phyloP scores from a whole-genome alignment of 2,113 vertebrate genomes.

The Lepidothrix coronata region DNA sequence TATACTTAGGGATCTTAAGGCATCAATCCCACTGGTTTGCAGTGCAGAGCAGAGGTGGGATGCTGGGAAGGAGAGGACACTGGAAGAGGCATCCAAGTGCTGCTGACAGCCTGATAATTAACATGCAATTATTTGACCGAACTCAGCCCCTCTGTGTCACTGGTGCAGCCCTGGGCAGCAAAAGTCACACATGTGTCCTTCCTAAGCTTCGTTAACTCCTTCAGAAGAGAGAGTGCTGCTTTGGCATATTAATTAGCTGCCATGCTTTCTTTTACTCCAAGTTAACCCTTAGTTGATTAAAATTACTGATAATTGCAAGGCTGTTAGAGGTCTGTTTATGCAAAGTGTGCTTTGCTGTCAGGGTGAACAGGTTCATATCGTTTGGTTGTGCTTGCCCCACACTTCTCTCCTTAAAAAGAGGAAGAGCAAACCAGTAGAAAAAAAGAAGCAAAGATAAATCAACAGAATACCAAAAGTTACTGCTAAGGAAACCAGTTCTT shows the following conservation, averaged over 20 bases:
- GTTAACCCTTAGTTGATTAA: slow-evolving; percentile 73
- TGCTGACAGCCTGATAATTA: slow-evolving; percentile 9
- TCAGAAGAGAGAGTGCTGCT: slow-evolving; percentile 60
- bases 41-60: not conserved
- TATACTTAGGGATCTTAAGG: too few species aligned
- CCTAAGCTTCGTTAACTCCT: slow-evolving; percentile 71
- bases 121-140: slow-evolving; percentile 12
- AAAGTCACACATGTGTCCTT: slow-evolving; percentile 59
- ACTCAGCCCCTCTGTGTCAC: not conserved
- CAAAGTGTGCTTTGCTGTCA: slow-evolving; percentile 27
- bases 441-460: not conserved
- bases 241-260: slow-evolving; percentile 80
- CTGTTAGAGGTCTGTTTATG: slow-evolving; percentile 63
- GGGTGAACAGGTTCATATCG: slow-evolving; percentile 1
- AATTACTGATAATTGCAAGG: slow-evolving; percentile 72
- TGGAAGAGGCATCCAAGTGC: slow-evolving; percentile 39
- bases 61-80: not conserved
- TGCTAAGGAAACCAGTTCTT: not conserved
- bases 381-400: not conserved
- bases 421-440: not conserved
- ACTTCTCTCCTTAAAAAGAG: not conserved
- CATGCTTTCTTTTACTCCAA: slow-evolving; percentile 58
- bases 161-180: not conserved
- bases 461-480: not conserved
- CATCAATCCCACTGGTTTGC: not conserved